Evolutionary conservation across 1,140 invertebrate genomes (phyloP).

Genomic region (Diachasmimorpha longicaudata): DNA sequence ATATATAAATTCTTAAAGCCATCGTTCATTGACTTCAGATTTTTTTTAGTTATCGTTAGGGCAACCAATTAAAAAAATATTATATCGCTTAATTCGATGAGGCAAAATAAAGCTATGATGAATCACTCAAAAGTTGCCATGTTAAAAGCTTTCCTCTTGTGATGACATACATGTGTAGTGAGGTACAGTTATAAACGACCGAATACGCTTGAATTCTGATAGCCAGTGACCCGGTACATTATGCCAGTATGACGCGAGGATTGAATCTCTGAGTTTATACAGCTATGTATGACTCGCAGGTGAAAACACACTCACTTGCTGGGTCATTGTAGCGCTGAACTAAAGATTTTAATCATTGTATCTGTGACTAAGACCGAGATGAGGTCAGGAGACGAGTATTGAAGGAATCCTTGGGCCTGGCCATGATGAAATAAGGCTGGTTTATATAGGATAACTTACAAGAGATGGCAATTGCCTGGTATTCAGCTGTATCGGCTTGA

Average conservation of each 20-base stretch:
- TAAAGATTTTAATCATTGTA: neutral
- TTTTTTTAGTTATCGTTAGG: no score
- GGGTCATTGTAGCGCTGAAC: neutral
- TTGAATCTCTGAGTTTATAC: neutral
- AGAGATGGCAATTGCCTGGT: no score
- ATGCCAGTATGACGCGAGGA: neutral
- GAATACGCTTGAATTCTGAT: neutral
- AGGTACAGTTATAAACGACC: neutral
- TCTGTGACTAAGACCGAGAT: neutral
- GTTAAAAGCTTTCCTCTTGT: neutral
- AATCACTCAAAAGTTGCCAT: no score
- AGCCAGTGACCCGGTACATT: neutral
- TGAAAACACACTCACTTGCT: neutral
- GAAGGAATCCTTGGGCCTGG: neutral
- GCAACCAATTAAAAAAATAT: no score
- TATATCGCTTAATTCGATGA: no score
- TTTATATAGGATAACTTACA: no score
- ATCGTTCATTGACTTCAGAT: no score
- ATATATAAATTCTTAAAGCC: no score
- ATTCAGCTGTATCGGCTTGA: neutral
- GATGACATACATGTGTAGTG: neutral
- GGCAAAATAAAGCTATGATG: no score
- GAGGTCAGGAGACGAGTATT: neutral
- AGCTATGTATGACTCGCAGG: neutral
- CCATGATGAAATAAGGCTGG: neutral